phyloP scores from a whole-genome alignment of 2,888 invertebrate genomes.

The Elegia similella region DNA sequence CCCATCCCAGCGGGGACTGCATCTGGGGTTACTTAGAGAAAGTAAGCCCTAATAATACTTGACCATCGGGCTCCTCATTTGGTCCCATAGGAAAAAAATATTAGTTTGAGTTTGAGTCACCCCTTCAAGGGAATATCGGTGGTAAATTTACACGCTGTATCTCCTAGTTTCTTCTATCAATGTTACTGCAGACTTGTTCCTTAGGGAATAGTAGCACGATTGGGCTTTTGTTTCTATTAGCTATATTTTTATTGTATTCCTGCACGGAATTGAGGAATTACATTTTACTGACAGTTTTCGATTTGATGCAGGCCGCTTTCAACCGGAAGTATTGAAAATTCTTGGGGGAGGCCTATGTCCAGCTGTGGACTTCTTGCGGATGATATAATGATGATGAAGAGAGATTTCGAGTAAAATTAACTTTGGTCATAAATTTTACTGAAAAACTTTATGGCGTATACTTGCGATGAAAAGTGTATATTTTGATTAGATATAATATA shows the following conservation, averaged over 20 bases:
- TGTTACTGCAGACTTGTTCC: neutral
- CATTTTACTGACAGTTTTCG: neutral
- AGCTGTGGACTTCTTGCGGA: too few relatives aligned
- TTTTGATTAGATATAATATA: too few relatives aligned
- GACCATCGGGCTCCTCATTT: too few relatives aligned
- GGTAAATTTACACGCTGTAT: neutral
- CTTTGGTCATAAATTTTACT: neutral
- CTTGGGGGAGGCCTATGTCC: too few relatives aligned
- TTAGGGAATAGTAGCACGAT: slow-evolving; percentile 10
- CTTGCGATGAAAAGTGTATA: too few relatives aligned
- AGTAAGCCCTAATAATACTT: too few relatives aligned
- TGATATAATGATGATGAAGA: too few relatives aligned
- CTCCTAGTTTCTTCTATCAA: neutral
- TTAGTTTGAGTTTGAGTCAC: neutral
- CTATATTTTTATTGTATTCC: slow-evolving; percentile 11
- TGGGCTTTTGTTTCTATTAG: slow-evolving; percentile 14
- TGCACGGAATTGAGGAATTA: slow-evolving; percentile 1
- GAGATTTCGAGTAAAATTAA: neutral
- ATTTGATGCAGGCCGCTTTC: too few relatives aligned
- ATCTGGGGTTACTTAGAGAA: too few relatives aligned
- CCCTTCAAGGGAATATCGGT: neutral
- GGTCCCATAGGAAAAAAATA: too few relatives aligned
- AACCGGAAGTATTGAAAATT: too few relatives aligned
- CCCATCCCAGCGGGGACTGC: too few relatives aligned
- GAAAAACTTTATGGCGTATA: neutral